Base-by-base conservation (phyloP, 2,113 vertebrate genomes). In the Leptosomus discolor region DNA sequence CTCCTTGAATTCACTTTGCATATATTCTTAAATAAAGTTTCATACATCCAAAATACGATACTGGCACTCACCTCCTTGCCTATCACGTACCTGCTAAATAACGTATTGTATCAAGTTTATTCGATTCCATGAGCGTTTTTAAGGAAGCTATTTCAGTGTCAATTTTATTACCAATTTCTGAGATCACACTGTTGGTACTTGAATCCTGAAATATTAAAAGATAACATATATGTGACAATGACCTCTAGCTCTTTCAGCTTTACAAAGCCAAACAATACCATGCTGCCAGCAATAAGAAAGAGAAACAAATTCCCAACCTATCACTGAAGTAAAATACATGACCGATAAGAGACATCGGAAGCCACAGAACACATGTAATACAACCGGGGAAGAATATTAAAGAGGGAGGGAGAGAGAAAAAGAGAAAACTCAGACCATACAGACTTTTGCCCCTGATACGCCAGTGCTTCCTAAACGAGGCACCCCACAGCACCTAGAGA, bases 71-170 rank as follows among this genome's bases (percentile, higher is more conserved):
- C 94, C 54, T 79, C 37, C 39, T 43, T 30, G 21, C 64, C 69
- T 32, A 20, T n/a, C 22, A 85, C 98, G 36, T 98, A 99, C 99
- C 99, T 98, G 99, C 99, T 88, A 99, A 97, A 82, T 99, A 99
- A 48, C 99, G 99, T 45, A 99, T 93, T 0, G 99, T 99, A 63
- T 99, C 98, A 46, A 99, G 98, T 84, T 99, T 99, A 67, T 99
- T 99, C 0, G 99, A 99, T 87, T 99, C 99, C 98, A 99, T 99
- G 26, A 99, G 97, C 0, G 99, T 99, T 97, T 99, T 99, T 71
- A 99, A 98, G 12, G 99, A 99, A 19, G 99, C 99, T 78, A 99
- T 99, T 98, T 99, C 98, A 50, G 99, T 98, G 93, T 99, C 99
- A 29, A 99, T 99, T 98, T 99, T 99, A 95, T 99, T 99, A 89